Percentiles rank a stretch among this genome's conserved stretches.
Evolutionary conservation across 1,140 invertebrate genomes (phyloP).

Genomic region (Helicoverpa armigera): DNA sequence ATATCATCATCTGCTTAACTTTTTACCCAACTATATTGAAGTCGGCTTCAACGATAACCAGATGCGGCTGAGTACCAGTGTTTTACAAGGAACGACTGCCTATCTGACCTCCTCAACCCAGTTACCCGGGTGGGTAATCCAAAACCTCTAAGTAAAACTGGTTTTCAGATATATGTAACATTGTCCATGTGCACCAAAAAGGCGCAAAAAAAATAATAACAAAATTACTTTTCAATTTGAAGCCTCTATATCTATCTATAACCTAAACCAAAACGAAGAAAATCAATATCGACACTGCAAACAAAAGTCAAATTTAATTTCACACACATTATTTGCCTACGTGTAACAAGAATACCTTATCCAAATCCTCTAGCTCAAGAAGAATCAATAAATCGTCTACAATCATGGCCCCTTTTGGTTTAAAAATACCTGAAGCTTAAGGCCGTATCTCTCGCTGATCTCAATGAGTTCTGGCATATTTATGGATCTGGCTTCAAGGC

Average conservation of each 20-base stretch:
- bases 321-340: not conserved
- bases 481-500: conserved; percentile 16
- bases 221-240: conserved; percentile 28
- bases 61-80: too few relatives aligned
- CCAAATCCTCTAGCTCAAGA: not conserved
- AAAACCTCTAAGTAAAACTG: too few relatives aligned
- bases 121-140: too few relatives aligned
- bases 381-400: conserved; percentile 3
- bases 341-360: conserved; percentile 17
- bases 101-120: too few relatives aligned
- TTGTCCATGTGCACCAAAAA: not conserved
- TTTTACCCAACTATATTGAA: too few relatives aligned
- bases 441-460: not conserved
- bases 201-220: not conserved
- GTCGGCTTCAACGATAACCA: too few relatives aligned
- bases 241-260: too few relatives aligned
- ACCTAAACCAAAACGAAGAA: conserved; percentile 18
- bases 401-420: conserved; percentile 7
- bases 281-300: not conserved
- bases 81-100: too few relatives aligned
- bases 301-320: conserved; percentile 3
- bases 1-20: too few relatives aligned
- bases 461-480: conserved; percentile 28
- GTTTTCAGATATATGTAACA: not conserved
- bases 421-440: conserved; percentile 11